Evolutionary conservation across 53 echinoderm and acorn worm species (phyloP), one percentile per base, ranked within the genome.

Genomic region (Echinometra lucunter): DNA sequence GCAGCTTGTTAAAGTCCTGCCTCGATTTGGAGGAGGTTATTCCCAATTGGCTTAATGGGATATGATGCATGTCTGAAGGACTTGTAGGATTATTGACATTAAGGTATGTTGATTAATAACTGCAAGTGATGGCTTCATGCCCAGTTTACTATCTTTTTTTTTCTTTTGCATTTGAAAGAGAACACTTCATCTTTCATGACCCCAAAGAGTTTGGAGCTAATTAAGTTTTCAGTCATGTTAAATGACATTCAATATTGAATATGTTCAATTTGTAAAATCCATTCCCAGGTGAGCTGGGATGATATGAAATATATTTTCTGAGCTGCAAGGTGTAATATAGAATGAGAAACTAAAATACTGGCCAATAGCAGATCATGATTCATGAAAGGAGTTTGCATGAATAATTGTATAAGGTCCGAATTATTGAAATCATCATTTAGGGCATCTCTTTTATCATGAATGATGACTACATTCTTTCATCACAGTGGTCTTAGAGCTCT

Each of bases 61-160:
- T 9, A 78, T 78, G 78, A 78, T 42, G 19, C 78, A 78, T 78
- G 42, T 38, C 78, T 40, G 42, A 78, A 40, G 78, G 78, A 78
- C 78, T 38, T 18, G 28, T 21, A 78, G 78, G 78, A 78, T 78
- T 78, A 78, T 78, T 42, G 38, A 78, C 78, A 78, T 42, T 42
- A 19, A 75, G 78, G 78, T 78, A 78, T 78, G 78, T 78, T 78
- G 78, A 78, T 78, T 78, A 78, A 42, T 42, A 18, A 5, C 19
- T 40, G 56, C 21, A 42, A 78, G 78, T 78, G 78, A 78, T 78
- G 16, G 35, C 78, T 42, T 78, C 78, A 78, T 78, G 78, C 8
- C 42, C 40, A 21, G 38, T 78, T 42, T 4, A 78, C 42, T 6
- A 78, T 42, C 78, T 40, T 6, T 40, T 40, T 38, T 6, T 42